Percentiles rank a stretch among this genome's conserved stretches.
phyloP scores from a whole-genome alignment of 1,140 invertebrate species.

The Diabrotica undecimpunctata region DNA sequence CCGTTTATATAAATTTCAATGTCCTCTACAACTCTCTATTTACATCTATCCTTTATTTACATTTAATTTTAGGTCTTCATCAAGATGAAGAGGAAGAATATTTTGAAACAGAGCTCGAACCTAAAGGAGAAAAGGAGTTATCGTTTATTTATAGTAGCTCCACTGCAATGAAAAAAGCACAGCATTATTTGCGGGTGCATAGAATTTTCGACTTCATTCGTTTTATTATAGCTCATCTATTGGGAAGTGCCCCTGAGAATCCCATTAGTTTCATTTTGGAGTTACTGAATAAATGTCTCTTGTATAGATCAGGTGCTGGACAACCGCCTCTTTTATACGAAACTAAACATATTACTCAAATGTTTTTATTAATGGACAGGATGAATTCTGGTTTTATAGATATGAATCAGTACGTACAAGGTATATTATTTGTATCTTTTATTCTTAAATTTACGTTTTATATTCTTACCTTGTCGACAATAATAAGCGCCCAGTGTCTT shows the following conservation, averaged over 20 bases:
- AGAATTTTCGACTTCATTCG: slow-evolving; percentile 50
- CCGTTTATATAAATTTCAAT: too few relatives aligned
- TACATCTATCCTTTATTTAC: too few relatives aligned
- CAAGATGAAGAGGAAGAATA: slow-evolving; percentile 20
- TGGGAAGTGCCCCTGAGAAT: slow-evolving; percentile 46
- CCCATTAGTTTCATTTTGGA: slow-evolving; percentile 50
- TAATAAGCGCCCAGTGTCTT: too few relatives aligned
- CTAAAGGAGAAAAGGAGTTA: background rate
- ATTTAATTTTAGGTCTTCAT: background rate
- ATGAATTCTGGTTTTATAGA: slow-evolving; percentile 39
- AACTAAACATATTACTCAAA: slow-evolving; percentile 32
- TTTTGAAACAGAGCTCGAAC: slow-evolving; percentile 7
- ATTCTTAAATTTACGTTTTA: too few relatives aligned
- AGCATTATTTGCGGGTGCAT: slow-evolving; percentile 44
- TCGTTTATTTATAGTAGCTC: slow-evolving; percentile 20
- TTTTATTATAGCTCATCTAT: slow-evolving; percentile 50
- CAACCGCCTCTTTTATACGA: slow-evolving; percentile 49
- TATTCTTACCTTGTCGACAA: too few relatives aligned
- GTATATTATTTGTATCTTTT: slow-evolving; percentile 11
- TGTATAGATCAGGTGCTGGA: slow-evolving; percentile 48
- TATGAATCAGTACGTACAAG: slow-evolving; percentile 35
- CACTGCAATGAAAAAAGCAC: slow-evolving; percentile 40
- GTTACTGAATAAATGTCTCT: slow-evolving; percentile 50
- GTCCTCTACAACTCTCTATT: too few relatives aligned
- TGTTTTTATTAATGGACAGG: slow-evolving; percentile 42